Evolutionary conservation across 2,797 vertebrate species (phyloP).

Genomic region (Loris lydekkerianus): DNA sequence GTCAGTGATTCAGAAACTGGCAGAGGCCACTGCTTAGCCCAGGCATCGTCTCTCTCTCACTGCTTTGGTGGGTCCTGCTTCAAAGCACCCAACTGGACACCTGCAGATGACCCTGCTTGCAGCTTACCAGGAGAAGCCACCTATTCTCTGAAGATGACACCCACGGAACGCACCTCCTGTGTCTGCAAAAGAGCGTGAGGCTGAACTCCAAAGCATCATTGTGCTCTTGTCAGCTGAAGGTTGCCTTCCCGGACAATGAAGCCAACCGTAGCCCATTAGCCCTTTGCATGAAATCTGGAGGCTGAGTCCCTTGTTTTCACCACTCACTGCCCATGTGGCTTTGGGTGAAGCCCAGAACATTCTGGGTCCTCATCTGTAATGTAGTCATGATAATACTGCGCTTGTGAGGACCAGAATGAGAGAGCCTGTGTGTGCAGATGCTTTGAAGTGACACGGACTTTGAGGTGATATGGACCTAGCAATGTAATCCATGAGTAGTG

Average conservation of each 20-base stretch:
- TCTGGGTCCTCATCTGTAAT: background rate
- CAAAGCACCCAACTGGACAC: background rate
- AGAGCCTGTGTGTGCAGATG: rapidly evolving
- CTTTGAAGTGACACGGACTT: no score
- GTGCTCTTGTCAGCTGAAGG: background rate
- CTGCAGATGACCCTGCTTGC: background rate
- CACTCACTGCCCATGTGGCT: background rate
- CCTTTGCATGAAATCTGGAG: background rate
- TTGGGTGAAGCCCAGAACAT: background rate
- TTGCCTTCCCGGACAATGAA: background rate
- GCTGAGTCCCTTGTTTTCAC: background rate
- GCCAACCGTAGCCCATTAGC: background rate
- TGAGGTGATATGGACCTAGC: no score
- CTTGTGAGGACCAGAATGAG: background rate
- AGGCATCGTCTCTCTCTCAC: background rate
- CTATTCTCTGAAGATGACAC: background rate
- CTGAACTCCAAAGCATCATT: background rate
- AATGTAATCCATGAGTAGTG: no score
- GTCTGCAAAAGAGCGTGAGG: background rate
- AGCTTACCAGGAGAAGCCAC: background rate
- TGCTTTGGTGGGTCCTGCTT: no score
- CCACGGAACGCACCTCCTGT: background rate
- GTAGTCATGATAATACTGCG: background rate
- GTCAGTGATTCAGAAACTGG: background rate
- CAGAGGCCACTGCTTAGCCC: rapidly evolving